Base-by-base conservation (phyloP, 2,888 invertebrate genomes). In the Noctua janthina region DNA sequence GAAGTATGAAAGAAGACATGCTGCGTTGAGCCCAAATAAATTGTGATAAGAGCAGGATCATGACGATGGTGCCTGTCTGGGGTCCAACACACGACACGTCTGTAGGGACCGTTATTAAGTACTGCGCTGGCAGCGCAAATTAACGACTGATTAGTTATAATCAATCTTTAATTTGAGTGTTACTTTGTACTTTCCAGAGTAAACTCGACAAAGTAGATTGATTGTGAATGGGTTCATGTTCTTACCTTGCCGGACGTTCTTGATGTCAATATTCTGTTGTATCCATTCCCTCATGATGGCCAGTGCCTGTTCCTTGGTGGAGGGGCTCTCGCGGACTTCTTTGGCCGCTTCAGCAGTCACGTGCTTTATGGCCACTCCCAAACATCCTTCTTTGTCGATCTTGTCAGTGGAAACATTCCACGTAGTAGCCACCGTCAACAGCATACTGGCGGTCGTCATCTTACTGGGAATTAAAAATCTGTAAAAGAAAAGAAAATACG, bases 311-410 rank as follows among this genome's bases (percentile, higher is more conserved):
- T 97, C 97, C 74, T 97, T 96, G 0, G 97, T 97, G 17, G 95
- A 93, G 23, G 98, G 97, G 70, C 98, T 98, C 92, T 98, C 98
- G 23, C 98, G 95, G n/a, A 98, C 94, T 91, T 98, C 98, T 72
- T 96, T 96, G 73, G 97, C 97, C 0, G 98, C 98, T 86, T 97
- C 96, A 2, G 94, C 93, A 5, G 96, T 91, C 11, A 92, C 91
- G 64, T 91, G 93, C 70, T 93, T 92, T 54, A 92, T 85, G 6
- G 87, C 83, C 3, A 92, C 90, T 5, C 91, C 89, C 13, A 92
- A 79, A 20, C 92, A 91, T 11, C 83, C 93, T 39, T 95, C 95
- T 74, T 94, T 95, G 15, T 96, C 95, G 35, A 93, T 91, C 78
- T 95, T 95, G 54, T 96, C 96, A 23, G 88, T 92, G 72, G 91